A percentile compares a stretch with the other conserved stretches of the same genome.
Evolutionary conservation across 2,113 vertebrate genomes (phyloP).

Genomic region (Aphyosemion australe): DNA sequence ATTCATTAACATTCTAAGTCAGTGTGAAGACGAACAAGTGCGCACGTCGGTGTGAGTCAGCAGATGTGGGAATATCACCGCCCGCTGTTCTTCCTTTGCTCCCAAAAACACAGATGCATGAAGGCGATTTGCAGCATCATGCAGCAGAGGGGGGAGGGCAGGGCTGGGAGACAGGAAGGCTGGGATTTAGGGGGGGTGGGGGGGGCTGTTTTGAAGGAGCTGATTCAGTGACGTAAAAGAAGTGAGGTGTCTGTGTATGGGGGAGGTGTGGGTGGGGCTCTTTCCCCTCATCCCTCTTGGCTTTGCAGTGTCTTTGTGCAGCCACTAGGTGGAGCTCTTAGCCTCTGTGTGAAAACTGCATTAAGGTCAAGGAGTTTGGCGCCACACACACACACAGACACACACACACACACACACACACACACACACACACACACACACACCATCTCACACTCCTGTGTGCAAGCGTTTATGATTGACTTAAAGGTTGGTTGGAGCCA

Average conservation of each 20-base stretch:
- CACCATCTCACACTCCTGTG: not conserved
- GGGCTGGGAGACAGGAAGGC: not conserved
- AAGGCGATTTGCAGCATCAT: slow-evolving; percentile 46
- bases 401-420: slow-evolving; percentile 1
- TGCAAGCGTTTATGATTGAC: not conserved
- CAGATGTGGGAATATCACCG: slow-evolving; percentile 42
- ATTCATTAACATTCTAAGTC: slow-evolving; percentile 30
- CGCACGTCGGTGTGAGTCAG: slow-evolving; percentile 19
- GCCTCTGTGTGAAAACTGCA: slow-evolving; percentile 5
- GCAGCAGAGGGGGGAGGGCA: slow-evolving; percentile 37
- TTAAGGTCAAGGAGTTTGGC: slow-evolving; percentile 19
- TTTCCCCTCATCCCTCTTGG: not conserved
- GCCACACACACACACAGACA: not conserved
- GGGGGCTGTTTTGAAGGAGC: slow-evolving; percentile 24
- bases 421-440: not conserved
- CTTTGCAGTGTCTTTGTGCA: not conserved
- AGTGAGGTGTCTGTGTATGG: slow-evolving; percentile 23
- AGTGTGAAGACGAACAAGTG: slow-evolving; percentile 4
- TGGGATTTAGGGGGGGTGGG: not conserved
- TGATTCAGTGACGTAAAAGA: slow-evolving; percentile 49
- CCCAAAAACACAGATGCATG: slow-evolving; percentile 23
- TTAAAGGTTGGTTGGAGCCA: too few species aligned
- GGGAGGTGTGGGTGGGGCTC: slow-evolving; percentile 31
- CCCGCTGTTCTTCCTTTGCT: slow-evolving; percentile 18
- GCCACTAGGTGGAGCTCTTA: slow-evolving; percentile 49